Evolutionary conservation across 1,140 invertebrate species (phyloP), one percentile per base, ranked within the genome.

Genomic region (Geopemphigus sp.): DNA sequence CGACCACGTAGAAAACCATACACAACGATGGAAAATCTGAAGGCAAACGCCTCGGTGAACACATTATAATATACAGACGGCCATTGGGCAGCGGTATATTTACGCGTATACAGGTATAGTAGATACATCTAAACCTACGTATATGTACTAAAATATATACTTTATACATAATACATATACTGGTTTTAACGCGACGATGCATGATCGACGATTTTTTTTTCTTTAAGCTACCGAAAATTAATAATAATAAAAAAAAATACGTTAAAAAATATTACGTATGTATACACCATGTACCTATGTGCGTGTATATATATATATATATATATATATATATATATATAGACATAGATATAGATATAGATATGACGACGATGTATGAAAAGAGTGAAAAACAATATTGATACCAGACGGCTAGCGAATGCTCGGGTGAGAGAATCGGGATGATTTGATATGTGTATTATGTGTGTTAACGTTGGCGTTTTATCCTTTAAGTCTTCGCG

Each of bases 101-200:
- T 39, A 39, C 32, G 32, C 32, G 32, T 39, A 39, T 39, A 8
- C 32, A 39, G 32, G 32, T 8, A 39, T 8, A 8, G 32, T 8
- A 39, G 32, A 39, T 8, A 11, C 26, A 17, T 63, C 15, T 26
- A 6, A 8, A 15, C 5, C 12, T 66, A 39, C 29, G 14, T 10
- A 19, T 32, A 63, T 1, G 10, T 19, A 32, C 11, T 39, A 39
- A 39, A 39, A 39, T 8, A 39, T 39, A 39, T 39, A 8, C 32
- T 39, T 3, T 39, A 39, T 8, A 39, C 32, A 39, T 8, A 39
- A 39, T 8, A 39, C 32, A 39, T 22, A 47, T 68, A 68, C 64
- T 47, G n/a, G 66, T 68, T 68, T 68, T 68, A 50, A 45, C 66
- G 66, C 66, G 66, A 47, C 22, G 66, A 68, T 68, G 66, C 66